Base-by-base conservation (phyloP, 2,797 vertebrate genomes). In the Scolopax rusticola region DNA sequence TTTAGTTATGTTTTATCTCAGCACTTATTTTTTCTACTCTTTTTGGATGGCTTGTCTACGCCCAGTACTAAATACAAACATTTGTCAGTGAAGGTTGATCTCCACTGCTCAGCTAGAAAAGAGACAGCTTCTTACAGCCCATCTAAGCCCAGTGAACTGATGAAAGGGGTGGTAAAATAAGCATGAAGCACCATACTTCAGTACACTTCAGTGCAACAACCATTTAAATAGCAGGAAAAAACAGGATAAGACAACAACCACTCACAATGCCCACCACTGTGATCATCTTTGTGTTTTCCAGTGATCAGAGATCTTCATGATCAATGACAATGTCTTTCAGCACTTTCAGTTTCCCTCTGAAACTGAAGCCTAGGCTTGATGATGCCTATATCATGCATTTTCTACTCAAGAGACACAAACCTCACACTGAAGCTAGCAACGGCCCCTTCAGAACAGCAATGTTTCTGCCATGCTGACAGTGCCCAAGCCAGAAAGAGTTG, bases 151-250 rank as follows among this genome's bases (percentile, higher is more conserved):
- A 38, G n/a, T 7, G 47, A 68, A 9, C 4, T 9, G 6, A 64
- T 12, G 30, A 20, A 50, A 74, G 7, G 0, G 0, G 8, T 28
- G 61, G 32, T 0, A 15, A 47, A 68, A 28, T 30, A 6, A 33
- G 3, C 4, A 5, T 4, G 11, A 78, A 81, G 45, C 28, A 8
- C 20, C 24, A 75, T 50, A 47, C 11, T 47, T 73, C 6, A 54
- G 41, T 18, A 48, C 16, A 47, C 11, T 47, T 73, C 6, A 54
- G 41, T 18, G 43, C 16, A 87, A 76, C 14, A 56, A 47, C 20
- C 8, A 16, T 69, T 82, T 73, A 81, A 65, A 54, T 3, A 43
- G 24, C 8, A 12, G 59, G 36, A 86, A 71, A 36, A 73, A 16
- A 68, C 11, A 68, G 48, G 20, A 64, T 57, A 59, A 78, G 43